These are phyloP conservation scores for Geopemphigus sp. DNA, from an alignment of 1,140 invertebrate species.

Conservation along the genomic window DNA sequence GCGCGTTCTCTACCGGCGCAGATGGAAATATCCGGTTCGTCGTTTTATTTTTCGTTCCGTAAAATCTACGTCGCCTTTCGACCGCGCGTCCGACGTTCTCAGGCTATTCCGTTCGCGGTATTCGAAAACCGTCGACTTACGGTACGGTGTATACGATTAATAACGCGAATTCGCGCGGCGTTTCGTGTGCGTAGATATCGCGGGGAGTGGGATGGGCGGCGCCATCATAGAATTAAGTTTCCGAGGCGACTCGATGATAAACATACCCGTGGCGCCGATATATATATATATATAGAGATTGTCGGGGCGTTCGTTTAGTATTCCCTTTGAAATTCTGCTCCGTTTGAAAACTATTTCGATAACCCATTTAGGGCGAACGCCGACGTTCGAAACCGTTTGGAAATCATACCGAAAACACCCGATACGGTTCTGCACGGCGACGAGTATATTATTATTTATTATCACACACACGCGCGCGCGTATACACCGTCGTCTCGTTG, in stretches of 20 bases:
- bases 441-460: background rate
- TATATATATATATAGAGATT: too few species aligned
- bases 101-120: too few species aligned
- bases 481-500: too few species aligned
- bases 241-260: background rate
- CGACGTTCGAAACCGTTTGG: background rate
- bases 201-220: background rate
- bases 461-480: background rate
- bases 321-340: constrained; percentile 17
- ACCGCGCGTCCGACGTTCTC: too few species aligned
- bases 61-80: too few species aligned
- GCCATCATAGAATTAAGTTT: background rate
- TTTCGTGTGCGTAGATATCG: too few species aligned
- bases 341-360: constrained; percentile 16
- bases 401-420: background rate
- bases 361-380: background rate
- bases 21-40: too few species aligned
- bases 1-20: too few species aligned
- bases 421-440: background rate
- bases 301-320: background rate
- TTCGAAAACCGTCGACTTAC: too few species aligned
- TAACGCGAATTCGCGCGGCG: background rate
- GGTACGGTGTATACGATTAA: background rate
- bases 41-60: too few species aligned
- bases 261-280: background rate